These are phyloP conservation scores for Nomada goodeniana DNA, from an alignment of 2,888 invertebrate species.

Conservation along the genomic window DNA sequence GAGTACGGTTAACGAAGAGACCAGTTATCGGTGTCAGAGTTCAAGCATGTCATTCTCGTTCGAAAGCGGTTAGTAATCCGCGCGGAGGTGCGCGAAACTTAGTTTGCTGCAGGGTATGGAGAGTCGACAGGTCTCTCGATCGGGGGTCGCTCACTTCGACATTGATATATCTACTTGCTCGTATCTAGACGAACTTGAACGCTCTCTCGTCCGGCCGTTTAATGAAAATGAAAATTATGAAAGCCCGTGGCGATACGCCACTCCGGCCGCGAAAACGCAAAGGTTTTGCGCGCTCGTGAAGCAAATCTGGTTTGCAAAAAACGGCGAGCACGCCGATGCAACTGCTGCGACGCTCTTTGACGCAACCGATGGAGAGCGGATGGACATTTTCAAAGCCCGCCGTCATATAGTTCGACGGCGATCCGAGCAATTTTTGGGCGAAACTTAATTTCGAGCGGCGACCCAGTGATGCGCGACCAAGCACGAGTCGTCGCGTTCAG, in stretches of 20 bases:
- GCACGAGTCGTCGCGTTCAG: not conserved
- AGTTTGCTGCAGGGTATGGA: slow-evolving; percentile 11
- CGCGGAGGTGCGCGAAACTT: slow-evolving; percentile 18
- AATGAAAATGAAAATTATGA: not conserved
- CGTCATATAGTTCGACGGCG: slow-evolving; percentile 24
- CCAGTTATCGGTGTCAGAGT: slow-evolving; percentile 45
- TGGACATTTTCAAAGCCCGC: slow-evolving; percentile 9
- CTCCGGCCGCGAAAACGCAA: not conserved
- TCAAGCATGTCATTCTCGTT: slow-evolving; percentile 41
- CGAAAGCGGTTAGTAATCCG: slow-evolving; percentile 14
- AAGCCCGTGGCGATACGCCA: not conserved
- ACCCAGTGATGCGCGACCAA: not conserved
- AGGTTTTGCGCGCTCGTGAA: not conserved
- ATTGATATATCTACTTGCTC: slow-evolving; percentile 34
- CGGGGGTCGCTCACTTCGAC: slow-evolving; percentile 39
- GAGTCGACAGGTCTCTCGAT: slow-evolving; percentile 33
- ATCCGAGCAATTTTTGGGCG: slow-evolving; percentile 23
- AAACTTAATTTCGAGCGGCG: slow-evolving; percentile 44
- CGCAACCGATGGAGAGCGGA: not conserved
- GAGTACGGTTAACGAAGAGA: slow-evolving; percentile 12
- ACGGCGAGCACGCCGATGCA: slow-evolving; percentile 2
- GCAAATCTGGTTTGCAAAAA: slow-evolving; percentile 20
- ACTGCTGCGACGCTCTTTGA: slow-evolving; percentile 5
- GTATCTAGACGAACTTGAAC: not conserved
- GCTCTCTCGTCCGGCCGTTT: not conserved